A percentile compares a stretch with the other conserved stretches of the same genome.
phyloP scores from a whole-genome alignment of 2,888 invertebrate genomes.

The Caenorhabditis macrosperma region DNA sequence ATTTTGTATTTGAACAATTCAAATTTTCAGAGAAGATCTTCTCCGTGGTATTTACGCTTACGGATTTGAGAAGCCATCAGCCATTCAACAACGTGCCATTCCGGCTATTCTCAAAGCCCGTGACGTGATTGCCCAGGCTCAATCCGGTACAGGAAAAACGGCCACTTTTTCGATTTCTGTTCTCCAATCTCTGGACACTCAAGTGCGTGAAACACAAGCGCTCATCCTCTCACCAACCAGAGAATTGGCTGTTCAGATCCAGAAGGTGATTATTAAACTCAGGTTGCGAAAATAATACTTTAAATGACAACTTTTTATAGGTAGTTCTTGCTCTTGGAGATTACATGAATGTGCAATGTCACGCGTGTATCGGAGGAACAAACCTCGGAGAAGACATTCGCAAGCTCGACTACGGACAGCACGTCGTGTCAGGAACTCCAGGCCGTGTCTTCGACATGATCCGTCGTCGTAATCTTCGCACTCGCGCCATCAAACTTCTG shows the following conservation, averaged over 20 bases:
- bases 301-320: too few relatives aligned
- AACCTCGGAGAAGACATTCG: constrained; percentile 98
- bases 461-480: constrained; percentile 88
- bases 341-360: constrained; percentile 99
- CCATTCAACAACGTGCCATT: constrained; percentile 97
- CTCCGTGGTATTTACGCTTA: constrained; percentile 97
- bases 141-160: constrained; percentile 93
- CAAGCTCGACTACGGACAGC: constrained; percentile 98
- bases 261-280: too few relatives aligned
- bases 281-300: too few relatives aligned
- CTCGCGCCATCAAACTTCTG: constrained; percentile 95
- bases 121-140: constrained; percentile 94
- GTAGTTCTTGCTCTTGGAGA: constrained; percentile 95
- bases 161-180: constrained; percentile 98
- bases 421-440: constrained; percentile 97
- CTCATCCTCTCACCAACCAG: constrained; percentile 95
- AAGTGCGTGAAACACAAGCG: constrained; percentile 89
- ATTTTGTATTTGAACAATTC: neutral
- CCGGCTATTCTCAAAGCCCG: constrained; percentile 95
- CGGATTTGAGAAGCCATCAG: constrained; percentile 98
- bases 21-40: constrained; percentile 87
- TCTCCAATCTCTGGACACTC: constrained; percentile 92
- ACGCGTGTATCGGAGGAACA: constrained; percentile 98
- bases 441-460: constrained; percentile 99
- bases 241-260: constrained; percentile 97